Base-by-base conservation (phyloP, 2,797 vertebrate species). In the Danio choprae region DNA sequence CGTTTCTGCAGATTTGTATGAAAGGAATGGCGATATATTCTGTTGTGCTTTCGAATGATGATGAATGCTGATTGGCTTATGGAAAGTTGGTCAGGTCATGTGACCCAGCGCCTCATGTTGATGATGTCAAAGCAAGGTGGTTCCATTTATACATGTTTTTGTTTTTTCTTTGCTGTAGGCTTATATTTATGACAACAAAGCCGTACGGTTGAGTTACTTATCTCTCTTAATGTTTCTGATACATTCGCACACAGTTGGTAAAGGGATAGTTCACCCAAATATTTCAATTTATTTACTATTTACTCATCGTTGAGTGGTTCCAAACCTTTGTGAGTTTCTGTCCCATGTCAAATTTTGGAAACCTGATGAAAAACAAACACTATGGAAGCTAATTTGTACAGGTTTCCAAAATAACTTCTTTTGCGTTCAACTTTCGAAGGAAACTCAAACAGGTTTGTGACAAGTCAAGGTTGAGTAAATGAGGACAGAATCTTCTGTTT, bases 171-270 rank as follows among this genome's bases (percentile, higher is more conserved):
- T 59, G 7, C 55, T 44, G 55, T 62, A 60, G 29, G 76, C 29
- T 48, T 69, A 60, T 59, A 78, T 78, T 60, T 53, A 69, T 78
- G 46, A 77, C 4, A 59, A 58, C 64, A 60, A 13, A 44, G 55
- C 36, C 62, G 55, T 36, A 12, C 15, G 10, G n/a, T 20, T 44
- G 6, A 13, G 6, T 77, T 58, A 67, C 72, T 48, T 62, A 43
- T 53, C 6, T 51, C 16, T 70, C 55, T 65, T 76, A 59, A 20
- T 50, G 44, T 60, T 51, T 70, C 65, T 60, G 18, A 69, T 12
- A 41, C 73, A 50, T 58, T 16, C 73, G 8, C 20, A 56, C 40
- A 60, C 29, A 50, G 16, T 1, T 77, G 29, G 50, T 40, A 1
- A 22, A n/a, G 29, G 29, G 29, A 29, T 29, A 29, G 29, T 29